A percentile compares a stretch with the other conserved stretches of the same genome.
These are phyloP conservation scores for Gyrodactylus salaris DNA, from an alignment of 1,140 invertebrate species.

Conservation along the genomic window DNA sequence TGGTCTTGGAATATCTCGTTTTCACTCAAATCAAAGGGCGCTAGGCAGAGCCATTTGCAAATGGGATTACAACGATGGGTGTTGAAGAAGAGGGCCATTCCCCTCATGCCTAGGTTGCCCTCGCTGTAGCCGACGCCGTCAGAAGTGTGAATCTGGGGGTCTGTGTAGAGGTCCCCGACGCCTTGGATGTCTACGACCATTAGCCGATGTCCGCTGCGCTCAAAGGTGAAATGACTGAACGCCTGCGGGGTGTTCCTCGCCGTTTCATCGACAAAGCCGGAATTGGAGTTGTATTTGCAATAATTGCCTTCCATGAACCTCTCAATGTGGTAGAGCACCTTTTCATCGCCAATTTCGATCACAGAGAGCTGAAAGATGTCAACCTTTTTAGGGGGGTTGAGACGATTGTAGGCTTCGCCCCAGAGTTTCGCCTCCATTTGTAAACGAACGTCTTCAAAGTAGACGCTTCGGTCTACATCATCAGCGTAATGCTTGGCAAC, in stretches of 20 bases:
- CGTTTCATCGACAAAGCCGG: constrained; percentile 26
- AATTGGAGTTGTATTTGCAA: constrained; percentile 31
- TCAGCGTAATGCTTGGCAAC: constrained; percentile 28
- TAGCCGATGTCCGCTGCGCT: constrained; percentile 26
- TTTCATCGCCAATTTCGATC: constrained; percentile 22
- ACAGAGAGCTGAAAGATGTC: constrained; percentile 30
- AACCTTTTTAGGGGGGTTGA: constrained; percentile 29
- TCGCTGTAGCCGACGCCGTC: constrained; percentile 25
- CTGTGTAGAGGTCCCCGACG: constrained; percentile 30
- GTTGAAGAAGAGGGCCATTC: constrained; percentile 30
- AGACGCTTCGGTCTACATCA: constrained; percentile 21
- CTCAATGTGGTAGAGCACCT: constrained; percentile 26
- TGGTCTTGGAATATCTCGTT: constrained; percentile 13
- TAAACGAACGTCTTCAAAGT: constrained; percentile 27
- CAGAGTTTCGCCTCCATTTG: constrained; percentile 31
- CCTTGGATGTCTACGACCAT: constrained; percentile 31
- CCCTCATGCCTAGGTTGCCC: constrained; percentile 27
- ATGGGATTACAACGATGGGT: constrained; percentile 27
- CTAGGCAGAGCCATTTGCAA: constrained; percentile 23
- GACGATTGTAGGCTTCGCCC: constrained; percentile 28
- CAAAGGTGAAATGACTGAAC: constrained; percentile 31
- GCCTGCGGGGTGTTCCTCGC: constrained; percentile 26
- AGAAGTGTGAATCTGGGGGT: constrained; percentile 28
- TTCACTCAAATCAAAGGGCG: constrained; percentile 24
- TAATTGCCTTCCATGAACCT: constrained; percentile 29